Base-by-base conservation (phyloP, 2,797 vertebrate species). In the Macroramphosus scolopax region DNA sequence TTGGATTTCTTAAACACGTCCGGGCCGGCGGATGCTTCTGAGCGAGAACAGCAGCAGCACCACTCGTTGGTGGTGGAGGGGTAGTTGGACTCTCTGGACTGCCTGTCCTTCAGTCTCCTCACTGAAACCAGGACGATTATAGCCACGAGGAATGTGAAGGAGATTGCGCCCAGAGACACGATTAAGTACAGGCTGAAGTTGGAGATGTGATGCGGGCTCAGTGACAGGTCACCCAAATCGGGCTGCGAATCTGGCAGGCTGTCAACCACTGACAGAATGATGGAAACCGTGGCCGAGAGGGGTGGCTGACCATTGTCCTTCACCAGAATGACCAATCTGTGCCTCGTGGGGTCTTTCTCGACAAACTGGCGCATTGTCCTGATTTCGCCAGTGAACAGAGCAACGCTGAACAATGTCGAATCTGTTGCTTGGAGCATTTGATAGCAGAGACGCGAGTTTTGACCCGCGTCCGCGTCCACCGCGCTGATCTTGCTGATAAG, bases 301-400 rank as follows among this genome's bases (percentile, higher is more conserved):
- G 92, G 84, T 0, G 93, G 93, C 70, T 94, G 92, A 30, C 94
- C 95, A 36, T 91, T 86, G 1, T 96, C 94, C 42, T 91, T 88
- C 80, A 95, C 91, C 25, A 92, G 88, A 51, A 97, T 84, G 60
- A 94, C 75, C 60, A 97, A 83, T 8, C 66, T 82, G 67, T 96
- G 94, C 59, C 80, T 85, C 0, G 69, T 63, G 1, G 89, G 72
- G 25, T 95, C 93, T 49, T 87, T 86, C 44, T 92, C 92, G 51
- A 77, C 76, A 30, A 95, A 78, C 48, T 88, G 87, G 5, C 92
- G 88, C 0, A 92, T 86, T 0, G 92, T 94, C 81, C 93, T 92
- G 74, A 95, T 89, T 72, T 96, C 93, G 0, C 94, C 95, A 0
- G 93, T 94, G 80, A 92, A 92, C 4, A 93, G 81, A 0, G 90